A percentile compares a stretch with the other conserved stretches of the same genome.
Conservation (phyloP, 2,888 invertebrate genomes). For the Phrixothrix hirtus region DNA sequence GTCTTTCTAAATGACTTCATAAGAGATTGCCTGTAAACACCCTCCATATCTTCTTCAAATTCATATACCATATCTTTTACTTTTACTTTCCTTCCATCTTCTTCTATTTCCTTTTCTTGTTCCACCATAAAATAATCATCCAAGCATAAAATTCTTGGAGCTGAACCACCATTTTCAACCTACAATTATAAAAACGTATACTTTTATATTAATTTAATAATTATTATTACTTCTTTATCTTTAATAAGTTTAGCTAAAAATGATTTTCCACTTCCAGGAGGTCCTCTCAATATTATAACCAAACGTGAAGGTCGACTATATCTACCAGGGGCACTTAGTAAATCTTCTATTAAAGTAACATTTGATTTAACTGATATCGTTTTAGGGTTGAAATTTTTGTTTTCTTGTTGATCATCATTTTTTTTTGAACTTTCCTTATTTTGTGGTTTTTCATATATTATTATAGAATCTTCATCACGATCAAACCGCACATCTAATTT, state of each 20-base stretch:
- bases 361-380: conserved; percentile 17
- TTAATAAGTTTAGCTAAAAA: conserved; percentile 87
- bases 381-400: background rate
- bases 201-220: conserved; percentile 7
- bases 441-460: no score
- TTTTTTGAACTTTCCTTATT: background rate
- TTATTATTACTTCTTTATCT: conserved; percentile 65
- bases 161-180: conserved; percentile 82
- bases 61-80: conserved; percentile 82
- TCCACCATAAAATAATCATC: conserved; percentile 96
- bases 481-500: no score
- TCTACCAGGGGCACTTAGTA: conserved; percentile 80
- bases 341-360: conserved; percentile 76
- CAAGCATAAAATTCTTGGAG: conserved; percentile 89
- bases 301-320: conserved; percentile 77
- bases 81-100: conserved; percentile 72
- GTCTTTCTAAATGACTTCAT: conserved; percentile 87
- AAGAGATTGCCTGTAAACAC: conserved; percentile 78
- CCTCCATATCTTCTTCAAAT: conserved; percentile 83
- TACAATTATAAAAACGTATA: conserved; percentile 30
- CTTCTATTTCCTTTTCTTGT: conserved; percentile 71
- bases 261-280: conserved; percentile 94
- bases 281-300: conserved; percentile 87
- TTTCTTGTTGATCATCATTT: background rate
- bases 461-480: no score